Percentiles rank a stretch among this genome's conserved stretches.
These are phyloP conservation scores for Kuschelorhynchus macadamiae DNA, from an alignment of 2,888 invertebrate genomes.

Conservation along the genomic window DNA sequence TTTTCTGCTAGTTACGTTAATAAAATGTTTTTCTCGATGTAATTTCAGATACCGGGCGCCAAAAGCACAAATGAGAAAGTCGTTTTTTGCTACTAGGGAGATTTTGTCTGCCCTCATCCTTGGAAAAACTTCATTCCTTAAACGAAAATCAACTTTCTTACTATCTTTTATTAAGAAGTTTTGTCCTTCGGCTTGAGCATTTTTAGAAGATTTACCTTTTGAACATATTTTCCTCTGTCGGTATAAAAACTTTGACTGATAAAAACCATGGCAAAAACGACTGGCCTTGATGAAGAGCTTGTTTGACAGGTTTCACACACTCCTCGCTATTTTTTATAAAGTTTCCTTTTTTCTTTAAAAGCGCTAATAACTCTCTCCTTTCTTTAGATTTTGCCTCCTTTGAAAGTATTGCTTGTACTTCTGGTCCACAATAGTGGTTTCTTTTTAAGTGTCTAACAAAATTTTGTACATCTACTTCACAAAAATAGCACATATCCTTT, in stretches of 20 bases:
- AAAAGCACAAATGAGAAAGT: conserved; percentile 45
- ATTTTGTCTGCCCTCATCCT: conserved; percentile 43
- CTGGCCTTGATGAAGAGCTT: not conserved
- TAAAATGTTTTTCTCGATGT: conserved; percentile 36
- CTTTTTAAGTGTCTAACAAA: not conserved
- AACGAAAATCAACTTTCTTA: conserved; percentile 6
- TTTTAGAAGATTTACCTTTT: conserved; percentile 5
- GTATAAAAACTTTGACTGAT: not conserved
- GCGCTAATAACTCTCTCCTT: not conserved
- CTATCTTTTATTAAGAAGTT: not conserved
- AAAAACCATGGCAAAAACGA: not conserved
- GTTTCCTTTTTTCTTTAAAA: not conserved
- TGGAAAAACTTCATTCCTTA: conserved; percentile 34
- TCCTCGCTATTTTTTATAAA: not conserved
- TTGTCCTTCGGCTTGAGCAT: conserved; percentile 16
- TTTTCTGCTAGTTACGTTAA: conserved; percentile 29
- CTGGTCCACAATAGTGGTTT: not conserved
- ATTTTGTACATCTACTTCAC: not conserved
- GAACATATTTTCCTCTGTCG: not conserved
- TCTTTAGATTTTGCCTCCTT: not conserved
- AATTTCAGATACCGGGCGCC: conserved; percentile 38
- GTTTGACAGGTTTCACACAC: not conserved
- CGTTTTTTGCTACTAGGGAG: conserved; percentile 28
- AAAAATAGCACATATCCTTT: conserved; percentile 2
- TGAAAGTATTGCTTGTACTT: not conserved